Evolutionary conservation across 2,113 vertebrate species (phyloP).

Genomic region (Zapus hudsonius): DNA sequence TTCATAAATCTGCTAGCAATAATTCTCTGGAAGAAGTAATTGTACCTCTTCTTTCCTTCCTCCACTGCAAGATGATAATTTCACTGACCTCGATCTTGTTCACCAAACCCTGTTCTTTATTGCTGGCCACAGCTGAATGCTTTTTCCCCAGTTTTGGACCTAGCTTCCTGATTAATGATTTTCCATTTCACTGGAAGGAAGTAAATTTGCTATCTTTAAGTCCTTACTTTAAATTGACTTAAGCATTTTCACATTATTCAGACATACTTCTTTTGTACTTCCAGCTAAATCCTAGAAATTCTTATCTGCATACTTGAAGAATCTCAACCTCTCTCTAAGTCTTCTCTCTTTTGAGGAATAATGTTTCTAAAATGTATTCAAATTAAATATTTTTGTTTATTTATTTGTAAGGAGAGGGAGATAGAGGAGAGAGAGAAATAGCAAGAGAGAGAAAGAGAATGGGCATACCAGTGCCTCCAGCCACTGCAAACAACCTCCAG

Average conservation of each 20-base stretch:
- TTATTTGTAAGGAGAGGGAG: too few species aligned
- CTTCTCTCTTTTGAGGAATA: not conserved
- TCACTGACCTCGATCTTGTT: not conserved
- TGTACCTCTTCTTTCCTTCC: not conserved
- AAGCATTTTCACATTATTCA: slow-evolving; percentile 13
- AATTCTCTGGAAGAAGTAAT: slow-evolving; percentile 3
- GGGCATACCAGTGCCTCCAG: too few species aligned
- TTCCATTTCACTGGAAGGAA: slow-evolving; percentile 31
- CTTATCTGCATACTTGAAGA: not conserved
- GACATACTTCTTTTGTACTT: not conserved
- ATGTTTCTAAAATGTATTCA: not conserved
- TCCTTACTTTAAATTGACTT: slow-evolving; percentile 38
- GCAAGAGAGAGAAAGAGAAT: too few species aligned
- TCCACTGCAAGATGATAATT: not conserved
- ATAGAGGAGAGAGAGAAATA: too few species aligned
- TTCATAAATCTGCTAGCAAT: not conserved
- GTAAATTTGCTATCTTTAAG: not conserved
- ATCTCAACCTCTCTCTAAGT: slow-evolving; percentile 13
- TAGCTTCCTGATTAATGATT: slow-evolving; percentile 44
- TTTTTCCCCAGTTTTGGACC: not conserved
- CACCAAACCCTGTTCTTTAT: not conserved
- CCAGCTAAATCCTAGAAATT: not conserved
- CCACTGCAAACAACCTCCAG: too few species aligned
- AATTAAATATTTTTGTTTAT: slow-evolving; percentile 22
- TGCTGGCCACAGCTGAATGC: not conserved